Evolutionary conservation across 1,140 invertebrate species (phyloP).

Genomic region (Ceratina calcarata): DNA sequence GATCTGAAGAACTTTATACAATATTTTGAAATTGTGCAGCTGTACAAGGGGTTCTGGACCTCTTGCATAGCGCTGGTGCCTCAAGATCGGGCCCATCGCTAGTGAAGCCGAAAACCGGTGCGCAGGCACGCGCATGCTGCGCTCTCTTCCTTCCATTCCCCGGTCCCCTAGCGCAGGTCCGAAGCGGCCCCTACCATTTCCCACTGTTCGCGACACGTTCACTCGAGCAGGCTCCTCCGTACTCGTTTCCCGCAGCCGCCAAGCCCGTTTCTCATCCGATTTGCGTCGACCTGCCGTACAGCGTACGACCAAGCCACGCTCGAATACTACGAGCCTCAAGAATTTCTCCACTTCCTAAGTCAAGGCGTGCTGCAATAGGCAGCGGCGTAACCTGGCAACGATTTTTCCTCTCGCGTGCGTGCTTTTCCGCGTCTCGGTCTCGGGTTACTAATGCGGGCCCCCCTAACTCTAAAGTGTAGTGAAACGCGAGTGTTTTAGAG

Average conservation of each 20-base stretch:
- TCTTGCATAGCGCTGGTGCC: neutral
- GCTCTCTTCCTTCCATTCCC: neutral
- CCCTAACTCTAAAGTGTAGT: no score
- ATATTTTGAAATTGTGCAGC: no score
- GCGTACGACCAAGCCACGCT: constrained; percentile 31
- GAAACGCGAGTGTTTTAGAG: no score
- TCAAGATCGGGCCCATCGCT: constrained; percentile 43
- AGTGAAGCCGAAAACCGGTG: constrained; percentile 42
- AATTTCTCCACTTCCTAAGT: constrained; percentile 15
- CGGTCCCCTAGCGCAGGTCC: constrained; percentile 32
- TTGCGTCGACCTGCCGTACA: constrained; percentile 36
- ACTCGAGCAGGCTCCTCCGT: constrained; percentile 25
- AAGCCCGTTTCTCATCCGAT: constrained; percentile 53
- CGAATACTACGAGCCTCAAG: constrained; percentile 5
- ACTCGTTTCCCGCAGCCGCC: constrained; percentile 25
- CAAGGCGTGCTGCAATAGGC: no score
- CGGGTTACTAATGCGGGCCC: neutral
- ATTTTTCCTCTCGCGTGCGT: neutral
- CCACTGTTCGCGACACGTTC: constrained; percentile 38
- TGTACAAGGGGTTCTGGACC: no score
- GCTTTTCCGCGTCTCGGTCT: neutral
- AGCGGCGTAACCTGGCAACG: neutral
- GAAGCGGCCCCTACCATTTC: neutral
- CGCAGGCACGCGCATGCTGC: constrained; percentile 31
- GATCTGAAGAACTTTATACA: no score